Base-by-base conservation (phyloP, 2,888 invertebrate genomes). In the Bombyx huttoni region DNA sequence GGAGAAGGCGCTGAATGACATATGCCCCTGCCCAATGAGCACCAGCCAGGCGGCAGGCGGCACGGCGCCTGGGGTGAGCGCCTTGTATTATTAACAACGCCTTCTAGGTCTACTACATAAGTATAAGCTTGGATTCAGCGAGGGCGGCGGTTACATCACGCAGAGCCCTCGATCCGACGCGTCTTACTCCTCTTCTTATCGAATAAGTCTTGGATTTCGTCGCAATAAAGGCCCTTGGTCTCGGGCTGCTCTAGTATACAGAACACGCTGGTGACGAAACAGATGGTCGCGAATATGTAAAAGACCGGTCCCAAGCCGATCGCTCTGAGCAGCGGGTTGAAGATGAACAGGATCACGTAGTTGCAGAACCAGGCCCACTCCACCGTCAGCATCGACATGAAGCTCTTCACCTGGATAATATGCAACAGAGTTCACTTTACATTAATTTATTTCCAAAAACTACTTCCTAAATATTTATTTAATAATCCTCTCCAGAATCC, bases 291-390 rank as follows among this genome's bases (percentile, higher is more conserved):
- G 58, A 82, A 83, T 45, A 79, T 49, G 58, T 77, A 81, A 63
- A 83, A 82, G 1, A 81, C 65, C 0, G 73, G 69, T 0, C 77
- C 77, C 40, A 81, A 58, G 0, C 80, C 81, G 1, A 81, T 61
- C 1, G 65, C 61, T 0, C 60, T 56, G 3, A 78, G 68, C 34
- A 80, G 59, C 0, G 80, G 79, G 46, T 73, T 75, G 66, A 78
- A 80, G 52, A 75, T 69, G 60, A 75, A 73, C 3, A 81, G 69
- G 13, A 77, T 65, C 0, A 76, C 48, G 49, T 75, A 81, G 59
- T 71, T 75, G 64, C 76, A 75, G 7, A 81, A 54, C 70, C 78
- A 80, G 0, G 65, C 60, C 74, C 76, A 79, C 50, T 81, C 79
- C 1, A 77, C 52, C 0, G 74, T 62, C 14, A 79, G 34, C 73